Base-by-base conservation (phyloP, 1,140 invertebrate species). In the Charaxes varanes region DNA sequence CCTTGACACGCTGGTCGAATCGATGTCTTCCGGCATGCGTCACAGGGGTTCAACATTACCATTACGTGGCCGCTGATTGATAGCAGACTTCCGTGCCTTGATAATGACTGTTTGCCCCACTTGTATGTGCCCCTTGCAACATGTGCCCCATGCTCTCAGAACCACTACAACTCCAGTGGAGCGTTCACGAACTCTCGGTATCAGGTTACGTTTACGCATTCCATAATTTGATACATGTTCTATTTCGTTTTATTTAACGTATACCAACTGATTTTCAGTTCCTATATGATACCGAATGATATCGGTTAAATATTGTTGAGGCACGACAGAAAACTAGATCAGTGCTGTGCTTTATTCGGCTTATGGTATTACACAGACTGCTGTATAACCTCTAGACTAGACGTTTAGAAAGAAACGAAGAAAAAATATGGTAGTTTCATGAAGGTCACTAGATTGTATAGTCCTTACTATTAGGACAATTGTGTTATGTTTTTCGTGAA, bases 21-120 rank as follows among this genome's bases (percentile, higher is more conserved):
- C 44, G 47, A 17, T 43, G 42, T 55, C 57, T 66, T 73, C 72
- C 70, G 62, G 56, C 47, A 45, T 46, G 26, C 60, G 56, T 63
- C 60, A 61, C 43, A 42, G 61, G 65, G 62, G 64, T 67, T 70
- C 64, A 68, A 72, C 67, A 58, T 72, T 54, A 61, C 53, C 59
- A 72, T 77, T 78, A 78, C 76, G 55, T 60, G 50, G 32, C 40
- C 37, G 55, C 60, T 74, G 77, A 81, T 77, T 74, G 72, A 81
- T 81, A 69, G 65, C 64, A 52, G 48, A 70, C 69, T 77, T 78
- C 73, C 69, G 61, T 53, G 41, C 38, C 22, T 53, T 51, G 62
- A 65, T 72, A 60, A 63, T 58, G 59, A 51, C 52, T 52, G 46
- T 51, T 50, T 52, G 62, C 30, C 57, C 58, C 64, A 59, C 43